Conservation (phyloP, 2,888 invertebrate species). For the Dolomedes plantarius region DNA sequence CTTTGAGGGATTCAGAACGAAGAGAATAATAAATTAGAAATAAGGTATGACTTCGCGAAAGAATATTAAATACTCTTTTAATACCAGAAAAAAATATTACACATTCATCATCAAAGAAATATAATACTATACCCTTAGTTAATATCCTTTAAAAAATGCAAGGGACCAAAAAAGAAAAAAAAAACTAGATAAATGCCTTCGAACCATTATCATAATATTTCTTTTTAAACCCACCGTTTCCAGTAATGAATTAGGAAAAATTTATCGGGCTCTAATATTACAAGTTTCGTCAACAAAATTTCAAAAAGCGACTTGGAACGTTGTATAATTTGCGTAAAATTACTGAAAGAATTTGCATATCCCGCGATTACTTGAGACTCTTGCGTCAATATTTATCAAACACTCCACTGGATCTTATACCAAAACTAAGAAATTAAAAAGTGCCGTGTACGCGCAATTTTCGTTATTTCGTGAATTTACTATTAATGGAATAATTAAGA, state of each 20-base stretch:
- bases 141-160: no score
- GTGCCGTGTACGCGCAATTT: not conserved
- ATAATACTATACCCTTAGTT: no score
- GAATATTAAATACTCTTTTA: no score
- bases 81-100: no score
- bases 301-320: not conserved
- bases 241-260: not conserved
- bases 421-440: not conserved
- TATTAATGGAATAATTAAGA: constrained; percentile 12
- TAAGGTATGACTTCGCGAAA: no score
- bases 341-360: constrained; percentile 1
- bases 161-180: no score
- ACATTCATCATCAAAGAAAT: no score
- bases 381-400: constrained; percentile 5
- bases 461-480: not conserved
- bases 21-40: no score
- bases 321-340: not conserved
- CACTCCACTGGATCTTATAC: not conserved
- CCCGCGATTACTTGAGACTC: not conserved
- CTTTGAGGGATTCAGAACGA: no score
- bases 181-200: no score
- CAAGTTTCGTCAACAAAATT: not conserved
- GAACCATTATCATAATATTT: no score
- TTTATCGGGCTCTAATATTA: not conserved
- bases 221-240: not conserved